Percentiles rank a stretch among this genome's conserved stretches.
These are phyloP conservation scores for Scaptomyza hsui DNA, from an alignment of 1,140 invertebrate genomes.

Conservation along the genomic window DNA sequence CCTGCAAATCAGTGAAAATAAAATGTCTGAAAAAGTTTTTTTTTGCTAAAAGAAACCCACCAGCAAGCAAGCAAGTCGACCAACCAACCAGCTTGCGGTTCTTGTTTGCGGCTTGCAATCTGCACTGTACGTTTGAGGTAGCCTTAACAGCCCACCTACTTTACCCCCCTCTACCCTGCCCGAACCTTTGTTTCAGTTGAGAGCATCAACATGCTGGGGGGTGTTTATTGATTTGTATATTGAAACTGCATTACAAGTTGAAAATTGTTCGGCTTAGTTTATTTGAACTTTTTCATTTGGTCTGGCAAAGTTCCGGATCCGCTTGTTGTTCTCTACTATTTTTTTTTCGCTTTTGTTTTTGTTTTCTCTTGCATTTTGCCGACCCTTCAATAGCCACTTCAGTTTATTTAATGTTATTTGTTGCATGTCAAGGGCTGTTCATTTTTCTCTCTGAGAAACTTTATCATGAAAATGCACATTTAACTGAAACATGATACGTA, in stretches of 20 bases:
- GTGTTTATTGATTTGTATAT: slow-evolving; percentile 81
- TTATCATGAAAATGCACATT: slow-evolving; percentile 12
- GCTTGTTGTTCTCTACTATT: slow-evolving; percentile 17
- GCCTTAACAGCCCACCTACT: background rate
- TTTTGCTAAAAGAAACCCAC: slow-evolving; percentile 25
- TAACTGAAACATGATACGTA: background rate
- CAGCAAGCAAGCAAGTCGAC: slow-evolving; percentile 15
- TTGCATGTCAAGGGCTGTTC: slow-evolving; percentile 40
- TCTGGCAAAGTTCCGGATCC: slow-evolving; percentile 50
- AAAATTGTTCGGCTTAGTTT: slow-evolving; percentile 65
- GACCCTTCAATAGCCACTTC: slow-evolving; percentile 41
- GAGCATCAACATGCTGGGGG: slow-evolving; percentile 30
- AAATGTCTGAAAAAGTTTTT: slow-evolving; percentile 66
- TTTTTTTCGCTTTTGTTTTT: slow-evolving; percentile 2
- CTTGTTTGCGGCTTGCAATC: slow-evolving; percentile 17
- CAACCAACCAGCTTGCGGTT: slow-evolving; percentile 33
- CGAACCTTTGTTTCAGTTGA: slow-evolving; percentile 18
- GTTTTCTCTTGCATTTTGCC: slow-evolving; percentile 47
- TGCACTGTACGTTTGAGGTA: background rate
- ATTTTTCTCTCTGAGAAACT: slow-evolving; percentile 9
- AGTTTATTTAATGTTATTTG: slow-evolving; percentile 64
- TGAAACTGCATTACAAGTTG: slow-evolving; percentile 80
- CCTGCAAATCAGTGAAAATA: slow-evolving; percentile 32
- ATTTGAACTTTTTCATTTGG: slow-evolving; percentile 69
- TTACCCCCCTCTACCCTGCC: background rate